A percentile compares a stretch with the other conserved stretches of the same genome.
Evolutionary conservation across 2,797 vertebrate species (phyloP).

Genomic region (Zenarchopterus dispar): DNA sequence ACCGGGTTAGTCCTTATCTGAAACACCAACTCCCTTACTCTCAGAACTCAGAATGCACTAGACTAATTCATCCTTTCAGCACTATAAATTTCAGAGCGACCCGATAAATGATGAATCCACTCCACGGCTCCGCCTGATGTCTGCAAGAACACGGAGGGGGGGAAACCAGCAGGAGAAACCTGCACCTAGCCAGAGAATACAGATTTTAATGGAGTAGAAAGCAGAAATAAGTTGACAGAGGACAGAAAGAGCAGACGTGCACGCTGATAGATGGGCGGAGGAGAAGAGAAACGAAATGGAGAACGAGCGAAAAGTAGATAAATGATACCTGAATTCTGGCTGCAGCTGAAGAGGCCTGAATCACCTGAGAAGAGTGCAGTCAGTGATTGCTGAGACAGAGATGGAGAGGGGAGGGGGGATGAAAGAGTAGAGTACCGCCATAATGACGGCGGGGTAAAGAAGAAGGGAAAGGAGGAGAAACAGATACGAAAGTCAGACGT

Average conservation of each 20-base stretch:
- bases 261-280: conserved; percentile 33
- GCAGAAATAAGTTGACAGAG: conserved; percentile 48
- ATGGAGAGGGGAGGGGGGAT: conserved; percentile 42
- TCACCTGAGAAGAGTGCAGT: conserved; percentile 42
- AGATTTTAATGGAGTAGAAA: conserved; percentile 52
- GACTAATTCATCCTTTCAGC: conserved; percentile 84
- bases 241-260: conserved; percentile 35
- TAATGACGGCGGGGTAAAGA: conserved; percentile 24
- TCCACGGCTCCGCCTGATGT: conserved; percentile 60
- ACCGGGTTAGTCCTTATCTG: conserved; percentile 87
- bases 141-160: conserved; percentile 20
- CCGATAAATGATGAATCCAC: conserved; percentile 79
- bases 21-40: conserved; percentile 76
- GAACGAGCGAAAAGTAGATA: conserved; percentile 50
- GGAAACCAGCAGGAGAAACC: conserved; percentile 23
- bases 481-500: conserved; percentile 57
- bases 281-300: conserved; percentile 33
- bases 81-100: conserved; percentile 74
- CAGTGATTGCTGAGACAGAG: conserved; percentile 58
- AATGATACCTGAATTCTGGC: conserved; percentile 44
- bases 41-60: conserved; percentile 67
- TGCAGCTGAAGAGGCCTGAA: conserved; percentile 46
- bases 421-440: conserved; percentile 30
- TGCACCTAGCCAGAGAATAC: conserved; percentile 24
- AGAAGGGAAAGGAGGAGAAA: conserved; percentile 14